Percentiles rank a stretch among this genome's conserved stretches.
phyloP scores from a whole-genome alignment of 30 jellyfish, hydroid and myxozoan species.

The Pseudorhiza aurosa region DNA sequence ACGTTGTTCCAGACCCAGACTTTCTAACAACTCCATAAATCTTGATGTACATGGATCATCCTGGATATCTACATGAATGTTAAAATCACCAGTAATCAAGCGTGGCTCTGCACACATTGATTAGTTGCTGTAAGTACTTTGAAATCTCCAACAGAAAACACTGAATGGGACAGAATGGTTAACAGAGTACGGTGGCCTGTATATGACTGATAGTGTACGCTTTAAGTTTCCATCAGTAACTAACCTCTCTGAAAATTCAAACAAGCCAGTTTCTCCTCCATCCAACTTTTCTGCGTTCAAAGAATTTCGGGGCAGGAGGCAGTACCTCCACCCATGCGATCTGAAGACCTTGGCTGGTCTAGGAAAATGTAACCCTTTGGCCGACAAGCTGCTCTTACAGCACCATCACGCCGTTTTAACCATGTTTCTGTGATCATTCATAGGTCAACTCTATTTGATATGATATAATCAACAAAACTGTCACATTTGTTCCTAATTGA shows the following conservation, averaged over 20 bases:
- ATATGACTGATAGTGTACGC: constrained; percentile 8
- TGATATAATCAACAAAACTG: constrained; percentile 21
- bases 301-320: constrained; percentile 29
- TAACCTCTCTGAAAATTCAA: constrained; percentile 9
- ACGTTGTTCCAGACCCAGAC: constrained; percentile 33
- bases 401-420: constrained; percentile 19
- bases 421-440: constrained; percentile 41
- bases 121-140: constrained; percentile 20
- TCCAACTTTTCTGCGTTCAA: constrained; percentile 11
- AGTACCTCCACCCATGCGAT: constrained; percentile 46
- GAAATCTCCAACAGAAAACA: constrained; percentile 33
- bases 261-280: constrained; percentile 11
- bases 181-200: constrained; percentile 49
- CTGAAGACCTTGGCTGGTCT: constrained; percentile 37
- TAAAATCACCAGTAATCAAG: constrained; percentile 43
- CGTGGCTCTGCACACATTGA: constrained; percentile 34
- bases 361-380: constrained; percentile 42
- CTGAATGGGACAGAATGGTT: constrained; percentile 17
- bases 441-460: constrained; percentile 26
- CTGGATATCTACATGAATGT: constrained; percentile 19
- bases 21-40: constrained; percentile 4
- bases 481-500: constrained; percentile 25
- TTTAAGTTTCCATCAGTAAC: constrained; percentile 10
- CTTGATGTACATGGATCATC: constrained; percentile 35
- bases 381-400: constrained; percentile 57